Base-by-base conservation (phyloP, 2,888 invertebrate genomes). In the Cryptus armator region DNA sequence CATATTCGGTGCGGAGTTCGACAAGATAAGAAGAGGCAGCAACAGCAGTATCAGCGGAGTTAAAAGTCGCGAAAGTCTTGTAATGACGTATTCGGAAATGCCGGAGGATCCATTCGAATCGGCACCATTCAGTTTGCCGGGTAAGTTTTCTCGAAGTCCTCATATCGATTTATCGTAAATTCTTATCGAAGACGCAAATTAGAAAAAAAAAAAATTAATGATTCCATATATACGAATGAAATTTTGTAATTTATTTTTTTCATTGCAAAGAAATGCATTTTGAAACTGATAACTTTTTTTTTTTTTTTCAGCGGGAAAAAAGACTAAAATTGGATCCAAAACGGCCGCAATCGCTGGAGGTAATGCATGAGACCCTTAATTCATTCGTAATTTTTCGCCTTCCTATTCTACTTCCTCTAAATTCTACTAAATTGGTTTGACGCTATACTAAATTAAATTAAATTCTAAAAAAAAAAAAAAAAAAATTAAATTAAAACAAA, bases 1-100 rank as follows among this genome's bases (percentile, higher is more conserved):
- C 90, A 96, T 97, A 88, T 97, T 97, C 93, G 97, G 97, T 80
- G 97, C 96, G 56, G 97, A 97, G 93, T 97, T 97, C 92, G 97
- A 97, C 93, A 97, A 97, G 93, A 96, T 97, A 89, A 94, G 97
- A 88, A 95, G 96, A 89, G 97, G 97, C 87, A 97, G 97, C 90
- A 96, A 97, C 93, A 97, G 96, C 92, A 97, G 97, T 96, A 94
- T 95, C 92, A 95, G 96, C 86, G 96, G 96, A 89, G 96, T 96
- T 16, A 96, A 96, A 90, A 96, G 96, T 86, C 94, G 96, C 64
- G 96, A 96, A 92, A 96, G 96, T 91, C 94, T 96, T 83, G 96
- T 96, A 64, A 96, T 96, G 96, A 95, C 95, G n/a, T 95, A 94
- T 81, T 94, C 94, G 76, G 94, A 95, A 71, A 91, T 95, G 79